These are phyloP conservation scores for Cairina moschata DNA, from an alignment of 2,113 vertebrate genomes.

Conservation along the genomic window DNA sequence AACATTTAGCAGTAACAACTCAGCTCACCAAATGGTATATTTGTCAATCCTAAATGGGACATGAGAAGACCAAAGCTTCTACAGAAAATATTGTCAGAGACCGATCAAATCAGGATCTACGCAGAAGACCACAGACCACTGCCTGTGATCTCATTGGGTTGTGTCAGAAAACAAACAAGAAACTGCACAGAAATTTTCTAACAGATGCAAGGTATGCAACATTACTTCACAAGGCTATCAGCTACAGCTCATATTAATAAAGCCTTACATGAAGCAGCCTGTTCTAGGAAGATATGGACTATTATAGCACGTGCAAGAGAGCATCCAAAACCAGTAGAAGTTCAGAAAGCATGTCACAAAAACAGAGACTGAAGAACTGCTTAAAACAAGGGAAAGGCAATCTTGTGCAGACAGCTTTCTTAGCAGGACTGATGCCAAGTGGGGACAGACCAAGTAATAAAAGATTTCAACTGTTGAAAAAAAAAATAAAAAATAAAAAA, in stretches of 20 bases:
- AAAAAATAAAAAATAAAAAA: neutral
- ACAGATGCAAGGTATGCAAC: neutral
- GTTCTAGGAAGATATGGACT: neutral
- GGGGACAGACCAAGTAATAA: neutral
- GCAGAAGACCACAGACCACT: neutral
- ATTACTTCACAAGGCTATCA: neutral
- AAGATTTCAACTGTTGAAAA: neutral
- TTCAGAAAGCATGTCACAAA: neutral
- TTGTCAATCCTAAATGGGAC: neutral
- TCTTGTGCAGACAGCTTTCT: neutral
- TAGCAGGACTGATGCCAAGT: neutral
- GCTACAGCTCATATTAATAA: neutral
- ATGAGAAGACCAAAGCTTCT: neutral
- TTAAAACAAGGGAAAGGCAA: neutral
- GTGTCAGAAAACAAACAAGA: neutral
- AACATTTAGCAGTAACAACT: neutral
- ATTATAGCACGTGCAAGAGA: neutral
- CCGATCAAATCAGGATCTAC: neutral
- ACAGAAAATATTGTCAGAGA: neutral
- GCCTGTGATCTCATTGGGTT: neutral
- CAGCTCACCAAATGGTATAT: neutral
- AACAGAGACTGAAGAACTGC: neutral
- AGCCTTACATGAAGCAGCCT: neutral
- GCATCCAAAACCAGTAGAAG: neutral
- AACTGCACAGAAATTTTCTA: neutral